Base-by-base conservation (phyloP, 2,888 invertebrate genomes). In the Acronicta psi region DNA sequence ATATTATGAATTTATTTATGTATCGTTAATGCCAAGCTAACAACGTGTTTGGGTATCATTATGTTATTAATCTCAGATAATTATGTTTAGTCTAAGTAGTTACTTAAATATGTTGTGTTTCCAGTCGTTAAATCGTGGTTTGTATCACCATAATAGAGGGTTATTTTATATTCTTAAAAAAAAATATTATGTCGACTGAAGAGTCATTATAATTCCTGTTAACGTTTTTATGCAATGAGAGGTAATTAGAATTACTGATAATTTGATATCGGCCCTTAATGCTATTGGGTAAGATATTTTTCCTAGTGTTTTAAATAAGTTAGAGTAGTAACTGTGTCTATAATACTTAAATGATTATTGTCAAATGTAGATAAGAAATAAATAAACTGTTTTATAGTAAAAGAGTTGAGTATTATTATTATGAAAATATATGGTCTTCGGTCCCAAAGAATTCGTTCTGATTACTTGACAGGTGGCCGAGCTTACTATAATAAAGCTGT, bases 261-360 rank as follows among this genome's bases (percentile, higher is more conserved):
- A 29, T 29, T 11, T 11, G 29, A 29, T 29, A 29, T 10, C 25
- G 25, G 25, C 10, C 25, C 25, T 2, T 59, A 36, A 14, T 54
- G 4, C 18, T 47, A 57, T 58, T 72, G 55, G 47, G 44, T 73
- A 68, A 57, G 57, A 58, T 18, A 52, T 56, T 45, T n/a, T 65
- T 61, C 47, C 45, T 75, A 69, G 59, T 56, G 67, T 42, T 34
- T 66, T 34, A 52, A 59, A 46, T 72, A 67, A 62, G 71, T 68
- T 64, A 55, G 36, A 66, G 44, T 57, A 52, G 34, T 69, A 59
- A 42, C 40, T 57, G 51, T 59, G 56, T 73, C 58, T 51, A 70
- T 73, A 40, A 55, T 73, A 67, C 64, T 60, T 44, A 53, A 59
- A 60, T 69, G 59, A 62, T 75, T 65, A 58, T 73, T 77, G 72